These are phyloP conservation scores for Drosophila acutilabella DNA, from an alignment of 2,888 invertebrate species.

Conservation along the genomic window DNA sequence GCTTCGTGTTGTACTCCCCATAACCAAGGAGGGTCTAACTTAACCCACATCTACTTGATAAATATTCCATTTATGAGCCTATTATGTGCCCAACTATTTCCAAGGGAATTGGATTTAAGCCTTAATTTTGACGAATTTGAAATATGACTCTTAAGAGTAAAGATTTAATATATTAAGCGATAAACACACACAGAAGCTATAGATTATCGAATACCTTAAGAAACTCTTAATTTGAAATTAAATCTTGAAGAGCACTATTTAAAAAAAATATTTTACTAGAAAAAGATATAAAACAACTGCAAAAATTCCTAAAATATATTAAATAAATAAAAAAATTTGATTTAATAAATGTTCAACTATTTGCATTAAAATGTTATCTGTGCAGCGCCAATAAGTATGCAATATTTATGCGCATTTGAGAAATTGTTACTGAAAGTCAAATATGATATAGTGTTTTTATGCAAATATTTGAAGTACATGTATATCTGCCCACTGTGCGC, in stretches of 20 bases:
- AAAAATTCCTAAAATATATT: too few relatives aligned
- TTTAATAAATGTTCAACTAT: neutral
- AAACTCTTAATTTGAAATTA: too few relatives aligned
- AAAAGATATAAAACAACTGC: too few relatives aligned
- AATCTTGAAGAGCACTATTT: too few relatives aligned
- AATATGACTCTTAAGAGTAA: too few relatives aligned
- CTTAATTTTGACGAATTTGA: too few relatives aligned
- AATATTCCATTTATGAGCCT: neutral
- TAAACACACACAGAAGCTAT: too few relatives aligned
- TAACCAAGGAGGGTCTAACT: neutral
- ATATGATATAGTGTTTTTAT: slow-evolving; percentile 2
- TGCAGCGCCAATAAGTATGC: slow-evolving; percentile 11
- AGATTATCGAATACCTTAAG: too few relatives aligned
- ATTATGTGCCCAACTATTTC: neutral
- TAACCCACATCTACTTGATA: neutral
- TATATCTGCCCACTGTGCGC: slow-evolving; percentile 5
- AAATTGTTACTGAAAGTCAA: neutral
- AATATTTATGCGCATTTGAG: neutral
- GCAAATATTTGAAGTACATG: slow-evolving; percentile 1
- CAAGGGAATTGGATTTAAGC: neutral
- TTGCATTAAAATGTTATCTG: neutral
- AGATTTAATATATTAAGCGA: too few relatives aligned
- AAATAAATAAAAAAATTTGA: too few relatives aligned
- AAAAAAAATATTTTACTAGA: too few relatives aligned
- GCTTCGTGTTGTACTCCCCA: neutral